phyloP scores from a whole-genome alignment of 2,113 vertebrate species.

The Orcinus orca region DNA sequence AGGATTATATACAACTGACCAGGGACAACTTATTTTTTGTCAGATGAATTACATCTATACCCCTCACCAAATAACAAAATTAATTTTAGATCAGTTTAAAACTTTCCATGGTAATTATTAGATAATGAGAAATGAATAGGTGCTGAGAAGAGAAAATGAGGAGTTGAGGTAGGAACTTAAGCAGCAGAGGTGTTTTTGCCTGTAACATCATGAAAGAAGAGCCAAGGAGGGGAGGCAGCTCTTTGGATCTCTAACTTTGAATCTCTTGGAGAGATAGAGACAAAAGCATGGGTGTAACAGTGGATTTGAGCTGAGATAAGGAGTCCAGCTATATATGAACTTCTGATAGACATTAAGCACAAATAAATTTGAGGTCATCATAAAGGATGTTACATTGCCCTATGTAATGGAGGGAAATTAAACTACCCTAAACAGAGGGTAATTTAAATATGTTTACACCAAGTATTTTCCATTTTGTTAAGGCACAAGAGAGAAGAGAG shows the following conservation, averaged over 20 bases:
- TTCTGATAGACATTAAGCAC: neutral
- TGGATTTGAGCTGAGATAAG: neutral
- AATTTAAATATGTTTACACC: neutral
- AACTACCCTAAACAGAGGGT: neutral
- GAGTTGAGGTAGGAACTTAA: fast-evolving
- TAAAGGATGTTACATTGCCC: neutral
- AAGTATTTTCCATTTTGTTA: neutral
- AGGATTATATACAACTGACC: neutral
- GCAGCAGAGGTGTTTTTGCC: neutral
- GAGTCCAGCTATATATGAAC: neutral
- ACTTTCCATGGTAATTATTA: neutral
- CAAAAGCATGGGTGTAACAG: fast-evolving
- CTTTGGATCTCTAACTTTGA: neutral
- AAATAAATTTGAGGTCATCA: neutral
- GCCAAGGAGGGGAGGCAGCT: neutral
- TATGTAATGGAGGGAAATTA: neutral
- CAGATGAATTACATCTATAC: neutral
- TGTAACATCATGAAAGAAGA: neutral
- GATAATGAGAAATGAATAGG: neutral
- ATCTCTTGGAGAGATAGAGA: neutral
- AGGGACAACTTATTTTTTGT: neutral
- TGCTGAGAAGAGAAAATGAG: neutral
- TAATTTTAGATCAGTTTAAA: neutral
- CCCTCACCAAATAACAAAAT: neutral
- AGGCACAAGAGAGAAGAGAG: neutral